phyloP scores from a whole-genome alignment of 2,797 vertebrate species.

The Choloepus didactylus region DNA sequence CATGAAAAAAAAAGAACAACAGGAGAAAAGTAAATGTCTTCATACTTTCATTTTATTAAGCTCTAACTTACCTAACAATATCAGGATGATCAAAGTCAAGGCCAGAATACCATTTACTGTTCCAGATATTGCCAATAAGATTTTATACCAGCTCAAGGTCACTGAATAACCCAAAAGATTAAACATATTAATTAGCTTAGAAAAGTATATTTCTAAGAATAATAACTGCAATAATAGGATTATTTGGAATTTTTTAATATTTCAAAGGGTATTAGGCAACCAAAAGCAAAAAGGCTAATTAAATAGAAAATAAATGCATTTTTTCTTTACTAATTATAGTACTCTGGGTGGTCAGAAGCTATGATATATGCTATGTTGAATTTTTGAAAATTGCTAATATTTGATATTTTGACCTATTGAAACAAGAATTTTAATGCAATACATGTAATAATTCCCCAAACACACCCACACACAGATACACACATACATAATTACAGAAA shows the following conservation, averaged over 20 bases:
- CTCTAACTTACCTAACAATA: slow-evolving; percentile 66
- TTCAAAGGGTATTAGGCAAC: not conserved
- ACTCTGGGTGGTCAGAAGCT: not conserved
- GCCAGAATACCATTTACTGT: slow-evolving; percentile 43
- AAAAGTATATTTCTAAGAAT: slow-evolving; percentile 19
- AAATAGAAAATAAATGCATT: not conserved
- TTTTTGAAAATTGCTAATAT: not conserved
- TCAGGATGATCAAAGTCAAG: slow-evolving; percentile 62
- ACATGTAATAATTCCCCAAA: not conserved
- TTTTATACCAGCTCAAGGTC: slow-evolving; percentile 59
- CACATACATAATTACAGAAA: not conserved
- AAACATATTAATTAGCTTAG: slow-evolving; percentile 46
- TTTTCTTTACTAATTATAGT: slow-evolving; percentile 3
- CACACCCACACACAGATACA: not conserved
- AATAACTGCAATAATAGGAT: not conserved
- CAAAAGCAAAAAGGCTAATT: not conserved
- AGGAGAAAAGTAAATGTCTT: not conserved
- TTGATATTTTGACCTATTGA: not conserved
- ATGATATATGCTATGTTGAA: not conserved
- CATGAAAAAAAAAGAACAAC: not conserved
- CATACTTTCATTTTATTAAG: not conserved
- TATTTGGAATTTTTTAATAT: not conserved
- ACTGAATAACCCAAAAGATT: slow-evolving; percentile 52
- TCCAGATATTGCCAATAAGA: slow-evolving; percentile 66
- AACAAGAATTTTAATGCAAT: not conserved